phyloP scores from a whole-genome alignment of 1,140 invertebrate species.

The Bombus polaris region DNA sequence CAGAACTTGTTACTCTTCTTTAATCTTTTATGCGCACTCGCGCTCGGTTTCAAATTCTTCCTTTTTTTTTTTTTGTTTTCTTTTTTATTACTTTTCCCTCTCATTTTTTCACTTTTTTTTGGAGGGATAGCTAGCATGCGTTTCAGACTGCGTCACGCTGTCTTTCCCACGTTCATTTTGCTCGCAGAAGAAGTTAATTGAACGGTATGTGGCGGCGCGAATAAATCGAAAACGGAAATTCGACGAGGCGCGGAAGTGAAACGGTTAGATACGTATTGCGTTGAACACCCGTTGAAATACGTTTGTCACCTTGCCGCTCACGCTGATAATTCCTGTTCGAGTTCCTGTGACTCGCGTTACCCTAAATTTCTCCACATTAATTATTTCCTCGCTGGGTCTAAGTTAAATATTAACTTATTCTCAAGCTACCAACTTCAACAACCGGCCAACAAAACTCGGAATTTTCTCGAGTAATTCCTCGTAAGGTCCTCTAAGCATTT shows the following conservation, averaged over 20 bases:
- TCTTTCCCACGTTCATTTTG: slow-evolving; percentile 27
- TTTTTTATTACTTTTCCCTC: not conserved
- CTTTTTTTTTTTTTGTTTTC: not conserved
- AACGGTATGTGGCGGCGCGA: slow-evolving; percentile 3
- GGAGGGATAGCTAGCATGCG: not conserved
- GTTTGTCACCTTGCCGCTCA: not conserved
- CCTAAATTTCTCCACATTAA: not conserved
- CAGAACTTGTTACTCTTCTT: slow-evolving; percentile 12
- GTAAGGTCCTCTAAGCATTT: too few species aligned
- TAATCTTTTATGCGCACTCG: slow-evolving; percentile 1
- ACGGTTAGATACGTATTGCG: not conserved
- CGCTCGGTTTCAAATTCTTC: slow-evolving; percentile 2
- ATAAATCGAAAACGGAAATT: slow-evolving; percentile 32
- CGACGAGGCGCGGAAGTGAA: slow-evolving; percentile 6
- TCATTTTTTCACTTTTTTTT: too few species aligned
- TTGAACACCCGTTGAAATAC: not conserved
- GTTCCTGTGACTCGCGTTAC: not conserved
- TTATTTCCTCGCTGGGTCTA: not conserved
- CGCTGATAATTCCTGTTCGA: not conserved
- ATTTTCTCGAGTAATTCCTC: too few species aligned
- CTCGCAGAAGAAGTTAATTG: slow-evolving; percentile 27
- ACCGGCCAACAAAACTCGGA: not conserved
- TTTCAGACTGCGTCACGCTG: not conserved
- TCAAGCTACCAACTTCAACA: not conserved
- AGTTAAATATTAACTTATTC: not conserved